Conservation (phyloP, 2,113 vertebrate species). For the Chloebia gouldiae region DNA sequence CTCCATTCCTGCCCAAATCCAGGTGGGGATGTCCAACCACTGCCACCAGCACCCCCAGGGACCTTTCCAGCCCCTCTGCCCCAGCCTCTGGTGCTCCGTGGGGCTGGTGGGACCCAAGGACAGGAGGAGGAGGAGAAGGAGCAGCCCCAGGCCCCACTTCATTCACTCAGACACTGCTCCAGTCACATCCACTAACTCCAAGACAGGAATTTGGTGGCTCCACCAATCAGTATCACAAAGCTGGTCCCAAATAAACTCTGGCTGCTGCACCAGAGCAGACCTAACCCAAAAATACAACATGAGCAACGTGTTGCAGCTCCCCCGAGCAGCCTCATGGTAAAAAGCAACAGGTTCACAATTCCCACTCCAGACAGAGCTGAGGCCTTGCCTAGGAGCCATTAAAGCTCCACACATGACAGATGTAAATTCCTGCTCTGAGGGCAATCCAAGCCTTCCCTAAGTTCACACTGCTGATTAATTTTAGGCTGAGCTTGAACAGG, state of each 20-base stretch:
- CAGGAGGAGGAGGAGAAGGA: neutral
- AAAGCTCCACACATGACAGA: neutral
- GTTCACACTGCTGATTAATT: neutral
- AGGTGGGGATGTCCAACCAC: neutral
- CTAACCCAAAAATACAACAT: neutral
- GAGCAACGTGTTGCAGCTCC: neutral
- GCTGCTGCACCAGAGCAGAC: neutral
- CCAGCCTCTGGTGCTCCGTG: neutral
- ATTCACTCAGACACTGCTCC: neutral
- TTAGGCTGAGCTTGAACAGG: neutral
- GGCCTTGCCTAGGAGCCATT: neutral
- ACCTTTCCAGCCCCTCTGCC: neutral
- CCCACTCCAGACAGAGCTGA: neutral
- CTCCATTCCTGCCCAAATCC: neutral
- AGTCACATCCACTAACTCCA: accelerated
- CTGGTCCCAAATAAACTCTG: neutral
- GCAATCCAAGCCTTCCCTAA: neutral
- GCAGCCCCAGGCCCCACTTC: neutral
- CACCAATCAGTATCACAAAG: accelerated
- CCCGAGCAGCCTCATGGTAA: neutral
- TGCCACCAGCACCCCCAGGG: neutral
- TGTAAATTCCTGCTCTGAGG: neutral
- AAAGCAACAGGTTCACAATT: neutral
- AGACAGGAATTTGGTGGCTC: neutral
- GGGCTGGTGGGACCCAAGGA: neutral